Evolutionary conservation across 1,140 invertebrate genomes (phyloP).

Genomic region (Zaprionus ghesquierei): DNA sequence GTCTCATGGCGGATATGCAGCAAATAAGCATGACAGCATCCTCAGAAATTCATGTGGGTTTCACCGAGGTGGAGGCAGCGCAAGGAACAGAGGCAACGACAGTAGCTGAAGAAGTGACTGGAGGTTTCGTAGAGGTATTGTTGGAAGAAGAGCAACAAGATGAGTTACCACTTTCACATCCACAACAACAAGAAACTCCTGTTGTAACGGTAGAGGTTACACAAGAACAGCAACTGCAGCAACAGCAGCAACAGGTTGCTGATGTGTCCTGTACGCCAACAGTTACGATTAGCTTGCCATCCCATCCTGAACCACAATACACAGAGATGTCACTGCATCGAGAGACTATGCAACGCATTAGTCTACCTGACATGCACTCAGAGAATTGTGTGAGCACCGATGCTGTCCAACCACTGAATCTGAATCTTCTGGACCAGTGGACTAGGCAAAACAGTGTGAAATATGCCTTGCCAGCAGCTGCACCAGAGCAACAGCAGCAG

Average conservation of each 20-base stretch:
- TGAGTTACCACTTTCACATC: neutral
- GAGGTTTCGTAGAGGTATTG: neutral
- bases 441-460: neutral
- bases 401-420: conserved; percentile 12
- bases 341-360: conserved; percentile 34
- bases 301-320: neutral
- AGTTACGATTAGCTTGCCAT: neutral
- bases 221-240: neutral
- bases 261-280: neutral
- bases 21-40: neutral
- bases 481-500: neutral
- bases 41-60: neutral
- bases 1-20: neutral
- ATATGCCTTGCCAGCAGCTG: neutral
- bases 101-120: neutral
- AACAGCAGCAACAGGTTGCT: neutral
- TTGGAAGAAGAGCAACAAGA: neutral
- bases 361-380: neutral
- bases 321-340: neutral
- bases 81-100: neutral
- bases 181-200: neutral
- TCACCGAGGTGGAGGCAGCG: neutral
- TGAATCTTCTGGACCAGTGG: conserved; percentile 23
- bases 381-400: conserved; percentile 12
- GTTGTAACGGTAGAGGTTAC: neutral